Base-by-base conservation (phyloP, 2,888 invertebrate genomes). In the Exephanes ischioxanthus region DNA sequence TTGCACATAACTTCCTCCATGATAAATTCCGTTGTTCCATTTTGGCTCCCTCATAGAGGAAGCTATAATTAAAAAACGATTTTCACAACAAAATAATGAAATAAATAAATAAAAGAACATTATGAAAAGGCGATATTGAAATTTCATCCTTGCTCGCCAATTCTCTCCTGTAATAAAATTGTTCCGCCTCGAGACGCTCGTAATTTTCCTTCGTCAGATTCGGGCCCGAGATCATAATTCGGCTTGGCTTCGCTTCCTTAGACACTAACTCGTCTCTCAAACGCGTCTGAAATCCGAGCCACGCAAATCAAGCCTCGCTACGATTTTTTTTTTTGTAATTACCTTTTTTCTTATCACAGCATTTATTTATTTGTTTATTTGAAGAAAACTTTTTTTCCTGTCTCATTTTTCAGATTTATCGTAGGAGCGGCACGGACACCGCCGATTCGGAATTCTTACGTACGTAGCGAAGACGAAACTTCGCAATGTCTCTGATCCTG, bases 181-280 rank as follows among this genome's bases (percentile, higher is more conserved):
- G 67, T 63, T 88, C 87, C 5, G 87, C 88, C 55, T 86, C 87
- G 51, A 88, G 79, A 51, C 83, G 80, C 76, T 87, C 85, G 79
- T 88, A 88, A 76, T 88, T 87, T 16, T 86, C 83, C 80, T 85
- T 88, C 37, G 84, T 86, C 6, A 88, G 68, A 86, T 85, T 85
- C 41, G 88, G 86, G 9, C 80, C 77, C 9, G 75, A 61, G n/a
- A 77, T 75, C 45, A 66, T 78, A 4, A 83, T 37, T 58, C 37
- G 45, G 26, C 72, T 48, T 9, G 87, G 71, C 63, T 79, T 78
- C 45, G 53, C 51, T 53, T 88, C 80, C 53, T 68, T 75, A 9
- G 66, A 41, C 30, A 79, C 70, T 5, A 86, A 83, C 48, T 85
- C 80, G 73, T 84, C 80, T 66, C 88, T 82, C 58, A 87, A 83